Percentiles rank a stretch among this genome's conserved stretches.
Conservation (phyloP, 2,888 invertebrate species). For the Dolichopus griseipennis region DNA sequence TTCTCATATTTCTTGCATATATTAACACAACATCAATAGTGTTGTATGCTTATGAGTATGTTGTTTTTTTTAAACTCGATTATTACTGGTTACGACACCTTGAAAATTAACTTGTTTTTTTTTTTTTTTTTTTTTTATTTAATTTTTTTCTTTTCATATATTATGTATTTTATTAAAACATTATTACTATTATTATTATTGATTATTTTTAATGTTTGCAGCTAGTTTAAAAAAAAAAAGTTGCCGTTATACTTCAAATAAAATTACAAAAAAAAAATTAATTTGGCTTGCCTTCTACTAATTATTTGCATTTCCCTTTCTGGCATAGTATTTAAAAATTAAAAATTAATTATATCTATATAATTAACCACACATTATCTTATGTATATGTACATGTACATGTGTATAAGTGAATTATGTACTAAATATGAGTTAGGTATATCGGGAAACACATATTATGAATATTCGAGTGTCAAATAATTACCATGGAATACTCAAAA, state of each 20-base stretch:
- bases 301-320: constrained; percentile 1
- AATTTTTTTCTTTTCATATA: background rate
- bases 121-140: background rate
- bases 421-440: no score
- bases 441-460: no score
- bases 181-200: background rate
- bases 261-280: background rate
- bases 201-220: background rate
- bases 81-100: constrained; percentile 6
- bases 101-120: constrained; percentile 1
- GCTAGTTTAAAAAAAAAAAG: no score
- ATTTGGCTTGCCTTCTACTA: background rate
- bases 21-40: background rate
- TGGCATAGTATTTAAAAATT: background rate
- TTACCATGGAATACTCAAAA: no score
- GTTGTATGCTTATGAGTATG: background rate
- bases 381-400: no score
- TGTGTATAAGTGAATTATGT: no score
- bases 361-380: no score
- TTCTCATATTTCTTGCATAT: constrained; percentile 6
- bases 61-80: background rate
- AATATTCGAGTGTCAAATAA: no score
- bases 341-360: no score
- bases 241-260: no score
- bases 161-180: no score